phyloP scores from a whole-genome alignment of 2,888 invertebrate species.

The Mantis religiosa region DNA sequence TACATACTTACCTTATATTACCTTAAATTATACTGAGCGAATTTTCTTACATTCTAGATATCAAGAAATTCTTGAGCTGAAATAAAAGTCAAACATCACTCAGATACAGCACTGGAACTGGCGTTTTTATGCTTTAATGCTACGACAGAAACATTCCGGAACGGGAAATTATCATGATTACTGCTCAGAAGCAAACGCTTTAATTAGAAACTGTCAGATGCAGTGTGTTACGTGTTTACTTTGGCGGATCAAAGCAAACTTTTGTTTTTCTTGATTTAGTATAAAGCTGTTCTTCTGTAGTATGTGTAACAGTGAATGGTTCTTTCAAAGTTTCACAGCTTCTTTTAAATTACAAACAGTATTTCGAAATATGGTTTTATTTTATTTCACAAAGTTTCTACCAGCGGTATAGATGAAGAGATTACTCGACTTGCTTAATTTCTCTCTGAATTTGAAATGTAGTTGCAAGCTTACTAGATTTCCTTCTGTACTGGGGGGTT shows the following conservation, averaged over 20 bases:
- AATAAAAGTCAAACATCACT: not conserved
- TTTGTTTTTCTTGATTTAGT: not conserved
- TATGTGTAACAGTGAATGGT: not conserved
- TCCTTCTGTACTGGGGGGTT: no score
- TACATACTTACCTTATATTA: no score
- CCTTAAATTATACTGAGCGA: no score
- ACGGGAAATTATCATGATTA: not conserved
- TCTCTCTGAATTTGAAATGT: no score
- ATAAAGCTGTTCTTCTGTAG: not conserved
- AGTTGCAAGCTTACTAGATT: no score
- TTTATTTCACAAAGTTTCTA: no score
- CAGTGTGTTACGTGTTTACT: not conserved
- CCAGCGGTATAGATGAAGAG: no score
- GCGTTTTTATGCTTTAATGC: not conserved
- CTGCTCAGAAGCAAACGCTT: not conserved
- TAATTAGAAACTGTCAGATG: not conserved
- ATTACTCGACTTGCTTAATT: no score
- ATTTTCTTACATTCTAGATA: no score
- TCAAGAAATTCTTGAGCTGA: not conserved
- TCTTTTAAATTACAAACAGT: no score
- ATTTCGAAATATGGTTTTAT: no score
- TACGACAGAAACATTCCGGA: not conserved
- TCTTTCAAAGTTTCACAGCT: no score
- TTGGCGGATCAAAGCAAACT: not conserved
- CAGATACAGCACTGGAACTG: not conserved